Base-by-base conservation (phyloP, 2,113 vertebrate species). In the Saiga tatarica region DNA sequence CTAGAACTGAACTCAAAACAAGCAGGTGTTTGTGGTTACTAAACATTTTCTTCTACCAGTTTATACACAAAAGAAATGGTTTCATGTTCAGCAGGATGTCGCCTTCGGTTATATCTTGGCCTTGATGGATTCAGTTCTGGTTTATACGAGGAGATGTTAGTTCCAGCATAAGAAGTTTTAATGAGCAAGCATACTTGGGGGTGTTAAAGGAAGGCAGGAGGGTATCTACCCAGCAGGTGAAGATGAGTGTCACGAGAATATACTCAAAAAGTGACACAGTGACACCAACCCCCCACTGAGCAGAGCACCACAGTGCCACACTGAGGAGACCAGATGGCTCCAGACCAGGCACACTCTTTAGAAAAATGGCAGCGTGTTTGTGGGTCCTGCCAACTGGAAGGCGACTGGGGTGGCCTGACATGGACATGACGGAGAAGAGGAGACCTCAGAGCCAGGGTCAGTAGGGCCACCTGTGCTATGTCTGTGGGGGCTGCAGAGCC, bases 51-150 rank as follows among this genome's bases (percentile, higher is more conserved):
- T 36, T 25, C 88, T 89, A 83, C 86, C 95, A 42, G 39, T 53
- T 52, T 81, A 45, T 71, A 94, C 84, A 97, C 95, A 98, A 98
- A 94, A 97, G 79, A 85, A 97, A 94, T 0, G 79, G 86, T 91
- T 95, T 95, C 89, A 11, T 42, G 89, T 94, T 91, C 90, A 59
- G 71, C n/a, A 36, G 85, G 87, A 87, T 71, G 88, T 82, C 9
- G 14, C 95, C 60, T 93, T 52, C 0, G 0, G 33, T 97, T 91
- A 90, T 62, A 82, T 89, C 79, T 76, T 55, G 95, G 94, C 13
- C 42, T 91, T 52, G 57, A 81, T 9, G 25, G 89, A 89, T 86
- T 42, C 28, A 76, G 15, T 53, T 97, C 89, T 78, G 42, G 82
- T 87, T 81, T 95, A 53, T 85, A 3, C 2, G 30, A 87, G 30